Evolutionary conservation across 2,797 vertebrate species (phyloP), one percentile per base, ranked within the genome.

Genomic region (Sylvia borin): DNA sequence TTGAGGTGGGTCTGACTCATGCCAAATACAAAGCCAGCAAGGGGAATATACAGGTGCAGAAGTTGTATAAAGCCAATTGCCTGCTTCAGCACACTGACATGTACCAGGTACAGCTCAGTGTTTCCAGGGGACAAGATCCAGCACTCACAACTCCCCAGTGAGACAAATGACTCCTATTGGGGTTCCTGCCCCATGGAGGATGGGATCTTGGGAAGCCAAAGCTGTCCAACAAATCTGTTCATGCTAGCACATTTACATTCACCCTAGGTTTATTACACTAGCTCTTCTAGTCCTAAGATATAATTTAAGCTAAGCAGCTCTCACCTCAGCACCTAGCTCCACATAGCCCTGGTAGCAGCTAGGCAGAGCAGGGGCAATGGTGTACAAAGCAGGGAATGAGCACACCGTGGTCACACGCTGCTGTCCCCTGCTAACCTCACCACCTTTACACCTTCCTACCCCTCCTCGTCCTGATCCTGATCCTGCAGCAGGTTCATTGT

Each of bases 331-430:
- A 73, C n/a, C 31, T 16, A 81, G 45, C 47, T 82, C 62, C 71
- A 66, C 26, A 72, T 20, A 51, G 66, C 27, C 8, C 38, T 11
- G 6, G 81, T 51, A 85, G 84, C 55, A 89, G 16, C 24, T 50
- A 58, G 31, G 62, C 36, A 73, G 83, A 85, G 77, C 70, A 53
- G 60, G 92, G 66, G 34, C 75, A 79, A 79, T 13, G 50, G 20
- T 10, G 10, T n/a, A 82, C 17, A 2, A 6, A 81, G 67, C 61
- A 61, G 34, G 34, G 45, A 85, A 67, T 19, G 45, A 83, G 64
- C 66, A 84, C 1, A 0, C 38, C 32, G 20, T 1, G 0, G 64
- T 66, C 73, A 76, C 66, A 70, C 4, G 1, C 29, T 32, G 57
- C 45, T 31, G 13, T 90, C 45, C n/a, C 65, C 38, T 3, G 2